Percentiles rank a stretch among this genome's conserved stretches.
phyloP scores from a whole-genome alignment of 2,888 invertebrate species.

The Tinea pellionella region DNA sequence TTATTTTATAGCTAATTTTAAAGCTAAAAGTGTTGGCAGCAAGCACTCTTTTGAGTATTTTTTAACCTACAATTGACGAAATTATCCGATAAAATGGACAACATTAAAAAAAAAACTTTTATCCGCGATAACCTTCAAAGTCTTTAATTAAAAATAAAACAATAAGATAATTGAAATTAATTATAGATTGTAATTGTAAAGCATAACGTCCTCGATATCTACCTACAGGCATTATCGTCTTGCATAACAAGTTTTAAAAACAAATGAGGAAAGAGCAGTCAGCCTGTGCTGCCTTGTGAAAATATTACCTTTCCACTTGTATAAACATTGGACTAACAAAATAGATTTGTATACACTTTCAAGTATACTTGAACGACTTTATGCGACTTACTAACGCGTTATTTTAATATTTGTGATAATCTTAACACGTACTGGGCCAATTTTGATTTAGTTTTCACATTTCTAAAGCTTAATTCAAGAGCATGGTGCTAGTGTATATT shows the following conservation, averaged over 20 bases:
- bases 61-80: neutral
- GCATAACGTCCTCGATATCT: neutral
- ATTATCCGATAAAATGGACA: no score
- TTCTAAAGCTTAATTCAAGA: no score
- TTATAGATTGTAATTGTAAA: neutral
- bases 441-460: no score
- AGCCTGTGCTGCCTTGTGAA: conserved; percentile 39
- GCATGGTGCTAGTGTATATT: no score
- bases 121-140: neutral
- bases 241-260: no score
- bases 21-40: no score
- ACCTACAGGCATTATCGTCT: no score
- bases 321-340: conserved; percentile 30
- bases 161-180: neutral
- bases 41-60: no score
- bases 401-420: no score
- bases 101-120: no score
- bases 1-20: no score
- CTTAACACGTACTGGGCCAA: no score
- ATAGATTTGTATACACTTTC: neutral
- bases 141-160: neutral
- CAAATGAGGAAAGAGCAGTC: conserved; percentile 22
- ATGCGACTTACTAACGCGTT: neutral
- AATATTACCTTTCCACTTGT: conserved; percentile 46
- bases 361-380: neutral